Percentiles rank a stretch among this genome's conserved stretches.
phyloP scores from a whole-genome alignment of 2,797 vertebrate genomes.

The Muscicapa comitata region DNA sequence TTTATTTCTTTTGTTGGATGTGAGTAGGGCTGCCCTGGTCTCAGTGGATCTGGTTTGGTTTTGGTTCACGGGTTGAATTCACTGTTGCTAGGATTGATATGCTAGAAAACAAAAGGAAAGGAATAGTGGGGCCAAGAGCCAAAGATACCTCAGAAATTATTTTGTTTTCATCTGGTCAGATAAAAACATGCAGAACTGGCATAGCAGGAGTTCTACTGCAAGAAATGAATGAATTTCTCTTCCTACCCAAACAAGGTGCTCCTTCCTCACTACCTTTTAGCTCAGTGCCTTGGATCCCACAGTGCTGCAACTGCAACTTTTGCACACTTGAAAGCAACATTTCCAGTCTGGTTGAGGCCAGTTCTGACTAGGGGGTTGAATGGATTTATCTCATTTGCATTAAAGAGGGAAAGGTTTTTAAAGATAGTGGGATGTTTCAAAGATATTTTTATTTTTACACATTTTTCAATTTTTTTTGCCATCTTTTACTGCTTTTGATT shows the following conservation, averaged over 20 bases:
- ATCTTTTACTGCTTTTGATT: background rate
- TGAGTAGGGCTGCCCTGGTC: background rate
- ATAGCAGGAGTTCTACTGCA: background rate
- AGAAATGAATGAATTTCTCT: background rate
- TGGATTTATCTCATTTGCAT: background rate
- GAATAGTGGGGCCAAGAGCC: background rate
- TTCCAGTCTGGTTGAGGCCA: accelerated
- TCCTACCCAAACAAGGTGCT: background rate
- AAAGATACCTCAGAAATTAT: background rate
- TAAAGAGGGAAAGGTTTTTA: background rate
- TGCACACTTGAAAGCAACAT: background rate
- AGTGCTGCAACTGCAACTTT: background rate
- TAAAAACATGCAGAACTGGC: background rate
- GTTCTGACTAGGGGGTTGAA: background rate
- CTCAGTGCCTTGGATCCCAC: background rate
- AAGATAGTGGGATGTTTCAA: background rate
- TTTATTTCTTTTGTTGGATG: background rate
- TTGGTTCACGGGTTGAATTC: background rate
- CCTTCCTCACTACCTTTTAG: background rate
- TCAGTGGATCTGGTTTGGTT: background rate
- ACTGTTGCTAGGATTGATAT: background rate
- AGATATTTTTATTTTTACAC: background rate
- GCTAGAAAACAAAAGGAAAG: background rate
- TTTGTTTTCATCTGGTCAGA: background rate
- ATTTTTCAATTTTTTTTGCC: background rate